Evolutionary conservation across 2,797 vertebrate genomes (phyloP), one percentile per base, ranked within the genome.

Genomic region (Diplodus puntazzo): DNA sequence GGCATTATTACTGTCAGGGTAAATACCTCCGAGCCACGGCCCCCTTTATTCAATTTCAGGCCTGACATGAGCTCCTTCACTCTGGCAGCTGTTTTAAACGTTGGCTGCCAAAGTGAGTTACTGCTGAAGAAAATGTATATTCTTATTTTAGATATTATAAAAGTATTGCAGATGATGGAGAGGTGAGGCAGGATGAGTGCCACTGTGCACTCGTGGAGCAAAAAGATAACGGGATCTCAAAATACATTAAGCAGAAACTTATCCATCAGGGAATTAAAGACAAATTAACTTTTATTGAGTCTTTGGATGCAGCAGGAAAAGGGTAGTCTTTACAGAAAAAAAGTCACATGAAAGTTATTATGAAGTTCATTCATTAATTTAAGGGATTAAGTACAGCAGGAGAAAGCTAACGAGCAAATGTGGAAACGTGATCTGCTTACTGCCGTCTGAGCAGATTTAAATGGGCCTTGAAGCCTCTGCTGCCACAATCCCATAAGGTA

Each of bases 1-100:
- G 75, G 83, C 73, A 71, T 83, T 84, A 70, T 75, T 70, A 62
- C 87, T 89, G 86, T 85, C 79, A 85, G 77, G 55, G 77, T 87
- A 90, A 91, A 90, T 86, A 87, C 77, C 77, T 86, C 54, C 4
- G 10, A 88, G 88, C 73, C 70, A 66, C 30, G 20, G 73, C 27
- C 30, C 46, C 65, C 39, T 86, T 86, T 79, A 85, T 90, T 91
- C 77, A 79, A 85, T 88, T 84, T 82, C 73, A 73, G 65, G 23
- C 69, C 77, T 81, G 83, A 82, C 73, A 84, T 9, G 9, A 83
- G 81, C 65, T 43, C 34, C 84, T 83, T 65, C 1, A 27, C 70
- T 55, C 53, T 18, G 0, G 60, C 81, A 86, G 82, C 81, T 79
- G 65, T 82, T 91, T 90, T 79, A 87, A 88, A 84, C 79, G 84